Base-by-base conservation (phyloP, 2,888 invertebrate genomes). In the Dascillus cervinus region DNA sequence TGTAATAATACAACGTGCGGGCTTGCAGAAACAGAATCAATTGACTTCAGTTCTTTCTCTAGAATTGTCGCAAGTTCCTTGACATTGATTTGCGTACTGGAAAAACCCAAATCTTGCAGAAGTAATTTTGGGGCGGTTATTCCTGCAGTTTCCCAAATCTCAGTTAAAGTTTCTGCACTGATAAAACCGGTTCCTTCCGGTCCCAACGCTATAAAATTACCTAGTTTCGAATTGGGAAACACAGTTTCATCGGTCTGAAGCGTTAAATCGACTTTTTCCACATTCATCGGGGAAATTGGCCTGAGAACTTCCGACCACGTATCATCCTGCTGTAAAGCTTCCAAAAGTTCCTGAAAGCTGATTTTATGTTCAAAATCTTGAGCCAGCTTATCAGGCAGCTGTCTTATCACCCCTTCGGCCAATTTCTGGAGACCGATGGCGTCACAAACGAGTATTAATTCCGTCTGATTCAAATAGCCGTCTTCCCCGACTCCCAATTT, bases 71-170 rank as follows among this genome's bases (percentile, higher is more conserved):
- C 75, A 32, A 87, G 60, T 37, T 82, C 79, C 2, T 66, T 57
- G 2, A 81, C 62, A 41, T 72, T 73, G 19, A 82, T 65, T 34
- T 73, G 67, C 4, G 69, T 60, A 13, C 69, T 64, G 8, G 69
- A 63, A 52, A 84, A 80, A 3, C 85, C 84, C 15, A 86, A 65
- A 41, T 80, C 79, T 17, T 73, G 67, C 10, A 87, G 62, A 31
- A 87, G 62, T 2, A 70, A 69, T 28, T 74, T 73, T 10, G 83
- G 75, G 23, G 77, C 73, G 24, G 68, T 65, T 33, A 85, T 75
- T 25, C 80, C 79, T 4, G 79, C 77, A 32, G 72, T 67, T 60
- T 82, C 82, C 82, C 84, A 85, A 55, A 81, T 72, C 46, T 83
- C 82, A 21, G 77, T 66, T 22, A 85, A 69, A 10, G 68, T 62